Evolutionary conservation across 2,113 vertebrate species (phyloP).

Genomic region (Callipepla squamata): DNA sequence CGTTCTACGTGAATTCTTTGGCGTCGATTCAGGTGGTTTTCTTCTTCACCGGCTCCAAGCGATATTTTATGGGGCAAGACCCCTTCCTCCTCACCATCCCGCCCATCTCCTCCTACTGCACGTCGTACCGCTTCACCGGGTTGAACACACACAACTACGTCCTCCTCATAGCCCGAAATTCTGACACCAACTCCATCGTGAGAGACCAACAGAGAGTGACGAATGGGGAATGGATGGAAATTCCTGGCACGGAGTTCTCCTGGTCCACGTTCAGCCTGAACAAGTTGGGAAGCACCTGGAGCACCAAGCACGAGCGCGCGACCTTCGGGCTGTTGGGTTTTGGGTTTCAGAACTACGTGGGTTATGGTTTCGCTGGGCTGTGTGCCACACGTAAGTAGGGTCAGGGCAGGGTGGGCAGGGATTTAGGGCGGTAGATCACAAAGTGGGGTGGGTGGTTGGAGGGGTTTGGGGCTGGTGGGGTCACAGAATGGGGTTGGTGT

Average conservation of each 20-base stretch:
- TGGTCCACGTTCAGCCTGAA: slow-evolving; percentile 59
- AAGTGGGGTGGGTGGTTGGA: background rate
- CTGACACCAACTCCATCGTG: background rate
- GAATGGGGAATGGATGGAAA: slow-evolving; percentile 33
- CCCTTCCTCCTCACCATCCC: slow-evolving; percentile 73
- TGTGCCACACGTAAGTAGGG: background rate
- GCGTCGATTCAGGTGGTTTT: background rate
- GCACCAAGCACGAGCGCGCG: background rate
- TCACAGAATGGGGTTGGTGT: too few relatives aligned
- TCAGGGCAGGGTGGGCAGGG: background rate
- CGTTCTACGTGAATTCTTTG: background rate
- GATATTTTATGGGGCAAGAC: background rate
- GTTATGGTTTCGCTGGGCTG: slow-evolving; percentile 71
- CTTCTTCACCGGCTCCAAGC: background rate
- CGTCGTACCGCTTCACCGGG: slow-evolving; percentile 59
- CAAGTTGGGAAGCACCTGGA: fast-evolving
- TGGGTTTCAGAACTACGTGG: slow-evolving; percentile 39
- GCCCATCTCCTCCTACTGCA: slow-evolving; percentile 64
- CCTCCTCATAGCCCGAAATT: slow-evolving; percentile 51
- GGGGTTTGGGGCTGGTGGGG: too few relatives aligned
- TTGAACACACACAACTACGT: slow-evolving; percentile 24
- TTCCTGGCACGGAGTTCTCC: slow-evolving; percentile 72
- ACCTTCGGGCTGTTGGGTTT: slow-evolving; percentile 73
- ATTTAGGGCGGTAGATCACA: too few relatives aligned
- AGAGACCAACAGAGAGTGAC: background rate